Evolutionary conservation across 2,888 invertebrate genomes (phyloP), one percentile per base, ranked within the genome.

Genomic region (Aspidiotus destructor): DNA sequence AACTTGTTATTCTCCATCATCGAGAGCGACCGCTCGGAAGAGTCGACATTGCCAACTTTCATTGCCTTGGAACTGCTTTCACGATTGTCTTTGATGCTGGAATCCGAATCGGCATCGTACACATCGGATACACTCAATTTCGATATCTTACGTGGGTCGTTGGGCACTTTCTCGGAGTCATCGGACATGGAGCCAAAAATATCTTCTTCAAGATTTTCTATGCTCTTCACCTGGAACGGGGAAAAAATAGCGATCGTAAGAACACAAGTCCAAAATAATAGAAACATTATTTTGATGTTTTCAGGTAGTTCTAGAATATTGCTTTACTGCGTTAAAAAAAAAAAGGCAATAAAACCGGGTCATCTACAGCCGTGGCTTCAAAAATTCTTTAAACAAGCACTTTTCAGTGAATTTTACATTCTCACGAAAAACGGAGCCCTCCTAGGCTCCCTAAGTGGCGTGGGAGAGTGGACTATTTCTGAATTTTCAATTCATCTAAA

Each of bases 101-200:
- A 75, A 41, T 81, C 81, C 52, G 83, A 82, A 74, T 84, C 84
- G 16, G 82, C 81, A 54, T 78, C 79, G 73, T 81, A 81, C 7
- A 77, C 76, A n/a, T 77, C 74, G 54, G 77, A 74, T 8, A 76
- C 75, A 71, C 75, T 75, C 75, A 75, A 75, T 71, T 76, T 75
- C 61, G 67, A 67, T 7, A 67, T 15, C n/a, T 67, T 67, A 7
- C 57, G 41, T 13, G 58, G 40, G 40, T 67, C 67, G 15, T 48
- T 44, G 2, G 55, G 58, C 41, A 68, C 72, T 68, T 68, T 69
- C 63, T 69, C 81, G 2, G 81, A 81, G 72, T 85, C 88, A 74
- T 89, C 92, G 1, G 92, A 90, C 70, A 91, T 80, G 11, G 90
- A 88, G 0, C 91, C 92, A 78, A 92, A 92, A 71, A 92, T 91